A percentile compares a stretch with the other conserved stretches of the same genome.
These are phyloP conservation scores for Sphaerophoria taeniata DNA, from an alignment of 2,888 invertebrate genomes.

Conservation along the genomic window DNA sequence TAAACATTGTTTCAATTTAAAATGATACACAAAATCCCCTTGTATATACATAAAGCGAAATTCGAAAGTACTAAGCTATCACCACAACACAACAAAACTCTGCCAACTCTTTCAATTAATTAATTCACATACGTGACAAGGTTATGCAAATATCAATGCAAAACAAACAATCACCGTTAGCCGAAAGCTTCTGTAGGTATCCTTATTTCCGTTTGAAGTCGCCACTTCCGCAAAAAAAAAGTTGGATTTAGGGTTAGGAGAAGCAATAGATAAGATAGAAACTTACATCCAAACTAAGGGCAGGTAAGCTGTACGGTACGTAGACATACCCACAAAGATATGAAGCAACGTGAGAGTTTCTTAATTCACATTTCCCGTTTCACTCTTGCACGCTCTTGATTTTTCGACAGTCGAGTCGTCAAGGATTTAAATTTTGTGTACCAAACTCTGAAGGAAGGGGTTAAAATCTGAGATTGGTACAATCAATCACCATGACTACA, in stretches of 20 bases:
- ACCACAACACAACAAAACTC: constrained; percentile 35
- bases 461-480: constrained; percentile 14
- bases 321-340: too few species aligned
- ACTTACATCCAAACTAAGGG: background rate
- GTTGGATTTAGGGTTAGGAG: background rate
- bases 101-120: constrained; percentile 70
- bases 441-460: background rate
- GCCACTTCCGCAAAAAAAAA: too few species aligned
- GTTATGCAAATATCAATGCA: constrained; percentile 72
- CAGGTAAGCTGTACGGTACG: background rate
- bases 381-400: constrained; percentile 13
- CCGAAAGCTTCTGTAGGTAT: constrained; percentile 15
- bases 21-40: constrained; percentile 23
- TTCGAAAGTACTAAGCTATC: background rate
- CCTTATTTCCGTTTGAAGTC: too few species aligned
- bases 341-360: constrained; percentile 40
- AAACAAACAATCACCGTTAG: too few species aligned
- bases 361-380: constrained; percentile 37
- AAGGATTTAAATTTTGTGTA: constrained; percentile 47
- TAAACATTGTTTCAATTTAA: constrained; percentile 39
- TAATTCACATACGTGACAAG: constrained; percentile 75
- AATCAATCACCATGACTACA: constrained; percentile 55
- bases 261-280: background rate
- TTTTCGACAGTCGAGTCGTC: constrained; percentile 36
- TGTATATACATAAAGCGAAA: background rate